phyloP scores from a whole-genome alignment of 2,888 invertebrate genomes.

The Melieria crassipennis region DNA sequence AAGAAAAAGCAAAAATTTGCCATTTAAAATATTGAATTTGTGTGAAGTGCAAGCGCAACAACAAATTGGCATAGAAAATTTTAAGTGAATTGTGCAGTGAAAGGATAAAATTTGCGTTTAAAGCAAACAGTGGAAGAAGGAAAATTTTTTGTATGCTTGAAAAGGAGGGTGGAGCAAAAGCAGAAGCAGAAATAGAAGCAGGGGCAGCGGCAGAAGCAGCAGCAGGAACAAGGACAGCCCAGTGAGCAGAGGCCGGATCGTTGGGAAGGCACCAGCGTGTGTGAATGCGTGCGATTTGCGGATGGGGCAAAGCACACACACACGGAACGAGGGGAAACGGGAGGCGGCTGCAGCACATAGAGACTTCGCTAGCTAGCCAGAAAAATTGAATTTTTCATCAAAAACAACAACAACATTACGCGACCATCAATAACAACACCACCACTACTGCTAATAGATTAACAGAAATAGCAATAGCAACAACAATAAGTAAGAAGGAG shows the following conservation, averaged over 20 bases:
- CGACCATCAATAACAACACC: constrained; percentile 5
- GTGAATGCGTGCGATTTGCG: neutral
- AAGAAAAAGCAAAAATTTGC: constrained; percentile 34
- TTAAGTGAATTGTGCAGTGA: constrained; percentile 20
- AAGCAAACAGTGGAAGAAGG: constrained; percentile 11
- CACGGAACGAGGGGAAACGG: too few species aligned
- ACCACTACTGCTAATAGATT: constrained; percentile 1
- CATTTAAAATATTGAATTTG: constrained; percentile 34
- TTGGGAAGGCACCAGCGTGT: neutral
- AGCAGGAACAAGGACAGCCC: neutral
- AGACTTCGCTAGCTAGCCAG: too few species aligned
- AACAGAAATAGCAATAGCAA: constrained; percentile 25
- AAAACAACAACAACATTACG: too few species aligned
- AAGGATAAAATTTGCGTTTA: constrained; percentile 33
- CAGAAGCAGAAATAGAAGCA: constrained; percentile 4
- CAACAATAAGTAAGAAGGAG: constrained; percentile 15
- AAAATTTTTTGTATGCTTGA: neutral
- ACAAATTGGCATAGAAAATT: constrained; percentile 34
- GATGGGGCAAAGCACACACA: too few species aligned
- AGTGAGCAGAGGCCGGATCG: too few species aligned
- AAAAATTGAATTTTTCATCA: too few species aligned
- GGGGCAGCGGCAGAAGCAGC: constrained; percentile 7
- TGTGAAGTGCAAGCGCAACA: constrained; percentile 12
- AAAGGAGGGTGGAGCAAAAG: constrained; percentile 17
- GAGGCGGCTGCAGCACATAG: too few species aligned